These are phyloP conservation scores for Aricia artaxerxes DNA, from an alignment of 2,888 invertebrate genomes.

Conservation along the genomic window DNA sequence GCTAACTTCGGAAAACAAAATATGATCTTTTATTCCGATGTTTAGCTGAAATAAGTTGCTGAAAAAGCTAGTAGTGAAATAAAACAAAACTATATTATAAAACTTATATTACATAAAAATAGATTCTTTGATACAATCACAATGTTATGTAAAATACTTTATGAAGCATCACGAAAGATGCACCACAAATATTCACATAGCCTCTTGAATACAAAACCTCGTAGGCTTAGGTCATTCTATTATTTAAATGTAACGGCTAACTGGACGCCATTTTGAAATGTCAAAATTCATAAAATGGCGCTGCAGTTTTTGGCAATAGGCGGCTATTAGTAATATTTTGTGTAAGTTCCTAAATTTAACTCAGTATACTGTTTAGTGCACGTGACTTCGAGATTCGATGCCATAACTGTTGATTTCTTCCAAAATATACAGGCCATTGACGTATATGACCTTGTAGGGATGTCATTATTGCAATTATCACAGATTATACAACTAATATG, in stretches of 20 bases:
- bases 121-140: conserved; percentile 18
- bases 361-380: background rate
- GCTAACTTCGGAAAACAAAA: too few relatives aligned
- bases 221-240: conserved; percentile 7
- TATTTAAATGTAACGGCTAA: conserved; percentile 3
- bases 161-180: background rate
- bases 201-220: conserved; percentile 7
- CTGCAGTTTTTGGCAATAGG: background rate
- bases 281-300: background rate
- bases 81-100: background rate
- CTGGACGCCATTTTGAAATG: background rate
- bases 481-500: too few relatives aligned
- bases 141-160: conserved; percentile 4
- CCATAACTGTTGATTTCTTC: background rate
- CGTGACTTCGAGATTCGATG: background rate
- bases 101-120: conserved; percentile 18
- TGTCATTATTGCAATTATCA: too few relatives aligned
- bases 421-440: too few relatives aligned
- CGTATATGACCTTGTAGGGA: too few relatives aligned
- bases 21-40: background rate
- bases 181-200: conserved; percentile 3
- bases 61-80: background rate
- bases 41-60: background rate
- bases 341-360: background rate
- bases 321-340: background rate